Evolutionary conservation across 2,888 invertebrate genomes (phyloP).

Genomic region (Aethes cnicana): DNA sequence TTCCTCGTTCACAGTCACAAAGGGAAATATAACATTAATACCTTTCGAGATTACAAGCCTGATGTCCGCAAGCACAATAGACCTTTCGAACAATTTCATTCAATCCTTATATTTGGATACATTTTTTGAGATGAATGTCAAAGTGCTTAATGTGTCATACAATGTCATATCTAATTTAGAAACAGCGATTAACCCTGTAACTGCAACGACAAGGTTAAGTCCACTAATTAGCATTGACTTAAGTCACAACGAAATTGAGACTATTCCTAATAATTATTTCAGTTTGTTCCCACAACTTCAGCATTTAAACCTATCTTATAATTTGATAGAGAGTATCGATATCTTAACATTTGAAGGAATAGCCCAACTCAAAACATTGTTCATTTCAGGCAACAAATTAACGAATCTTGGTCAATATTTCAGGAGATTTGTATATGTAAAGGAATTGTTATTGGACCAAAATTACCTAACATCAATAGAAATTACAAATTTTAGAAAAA

Average conservation of each 20-base stretch:
- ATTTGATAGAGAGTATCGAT: background rate
- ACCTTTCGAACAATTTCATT: slow-evolving; percentile 11
- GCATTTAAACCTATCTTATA: slow-evolving; percentile 8
- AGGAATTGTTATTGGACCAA: background rate
- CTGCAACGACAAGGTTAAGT: too few relatives aligned
- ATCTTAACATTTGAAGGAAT: background rate
- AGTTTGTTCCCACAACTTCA: background rate
- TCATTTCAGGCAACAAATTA: background rate
- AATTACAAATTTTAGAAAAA: background rate
- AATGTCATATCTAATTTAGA: slow-evolving; percentile 17
- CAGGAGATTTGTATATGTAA: background rate
- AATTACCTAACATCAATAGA: background rate
- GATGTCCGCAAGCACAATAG: background rate
- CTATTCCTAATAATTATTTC: background rate
- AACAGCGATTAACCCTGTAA: too few relatives aligned
- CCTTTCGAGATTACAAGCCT: slow-evolving; percentile 2
- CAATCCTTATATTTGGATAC: slow-evolving; percentile 9
- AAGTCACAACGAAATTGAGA: background rate
- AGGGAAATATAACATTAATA: slow-evolving; percentile 12
- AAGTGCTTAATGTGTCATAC: slow-evolving; percentile 11
- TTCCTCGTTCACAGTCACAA: background rate
- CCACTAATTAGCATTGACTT: too few relatives aligned
- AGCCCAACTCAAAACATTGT: background rate
- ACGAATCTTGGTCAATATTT: background rate
- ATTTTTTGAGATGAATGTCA: background rate